phyloP scores from a whole-genome alignment of 2,113 vertebrate genomes.

The Coracopsis vasa region DNA sequence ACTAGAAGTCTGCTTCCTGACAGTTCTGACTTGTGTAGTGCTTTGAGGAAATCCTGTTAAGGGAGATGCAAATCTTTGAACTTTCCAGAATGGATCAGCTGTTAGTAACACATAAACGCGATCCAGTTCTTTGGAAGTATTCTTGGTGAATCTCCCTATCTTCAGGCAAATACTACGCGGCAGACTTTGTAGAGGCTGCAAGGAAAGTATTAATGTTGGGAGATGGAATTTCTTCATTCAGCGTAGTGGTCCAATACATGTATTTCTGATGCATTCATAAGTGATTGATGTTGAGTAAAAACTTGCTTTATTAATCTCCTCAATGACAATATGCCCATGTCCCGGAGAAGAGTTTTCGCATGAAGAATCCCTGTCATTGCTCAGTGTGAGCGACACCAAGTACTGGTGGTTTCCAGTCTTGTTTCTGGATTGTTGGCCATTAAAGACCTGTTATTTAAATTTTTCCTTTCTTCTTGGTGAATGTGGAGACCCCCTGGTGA shows the following conservation, averaged over 20 bases:
- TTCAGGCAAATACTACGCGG: background rate
- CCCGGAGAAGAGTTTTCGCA: background rate
- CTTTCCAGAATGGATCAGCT: constrained; percentile 3
- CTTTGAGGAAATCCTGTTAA: constrained; percentile 1
- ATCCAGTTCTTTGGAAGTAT: background rate
- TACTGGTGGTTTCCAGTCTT: background rate
- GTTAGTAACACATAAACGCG: background rate
- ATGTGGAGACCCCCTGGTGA: background rate
- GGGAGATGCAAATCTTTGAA: constrained; percentile 1
- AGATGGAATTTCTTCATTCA: background rate
- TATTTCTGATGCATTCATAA: background rate
- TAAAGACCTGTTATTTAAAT: background rate
- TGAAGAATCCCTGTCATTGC: background rate
- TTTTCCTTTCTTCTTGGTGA: background rate
- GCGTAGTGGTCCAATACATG: background rate
- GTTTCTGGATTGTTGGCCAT: background rate
- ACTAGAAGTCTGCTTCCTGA: background rate
- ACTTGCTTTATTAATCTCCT: background rate
- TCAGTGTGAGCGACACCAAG: background rate
- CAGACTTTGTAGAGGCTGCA: background rate
- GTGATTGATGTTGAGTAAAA: background rate
- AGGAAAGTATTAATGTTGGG: background rate
- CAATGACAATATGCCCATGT: background rate
- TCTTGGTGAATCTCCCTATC: background rate
- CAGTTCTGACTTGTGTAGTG: background rate